These are phyloP conservation scores for Penaeus vannamei DNA, from an alignment of 1,140 invertebrate genomes.

Conservation along the genomic window DNA sequence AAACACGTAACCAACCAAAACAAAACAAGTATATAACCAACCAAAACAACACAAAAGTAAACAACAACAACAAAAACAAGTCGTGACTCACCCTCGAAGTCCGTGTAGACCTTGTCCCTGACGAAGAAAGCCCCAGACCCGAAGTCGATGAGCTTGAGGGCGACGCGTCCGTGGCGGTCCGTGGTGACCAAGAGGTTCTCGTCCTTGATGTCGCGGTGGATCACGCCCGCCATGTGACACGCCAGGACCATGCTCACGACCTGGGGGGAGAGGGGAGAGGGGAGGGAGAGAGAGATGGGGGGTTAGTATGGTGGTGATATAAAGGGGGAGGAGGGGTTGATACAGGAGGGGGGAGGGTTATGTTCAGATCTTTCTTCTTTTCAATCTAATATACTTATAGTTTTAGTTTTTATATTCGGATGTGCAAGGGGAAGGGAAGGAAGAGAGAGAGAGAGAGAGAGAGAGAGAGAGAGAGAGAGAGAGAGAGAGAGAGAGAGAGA, in stretches of 20 bases:
- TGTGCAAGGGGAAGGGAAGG: background rate
- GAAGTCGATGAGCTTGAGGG: conserved; percentile 79
- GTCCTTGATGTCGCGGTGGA: conserved; percentile 82
- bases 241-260: conserved; percentile 74
- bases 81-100: conserved; percentile 79
- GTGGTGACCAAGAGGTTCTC: conserved; percentile 77
- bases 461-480: background rate
- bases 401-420: background rate
- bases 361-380: background rate
- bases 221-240: conserved; percentile 75
- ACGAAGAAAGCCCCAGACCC: conserved; percentile 79
- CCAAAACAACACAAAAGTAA: background rate
- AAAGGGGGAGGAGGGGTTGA: background rate
- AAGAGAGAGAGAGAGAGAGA: background rate
- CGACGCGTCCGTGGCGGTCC: conserved; percentile 70
- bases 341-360: background rate
- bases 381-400: background rate
- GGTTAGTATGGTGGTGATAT: background rate
- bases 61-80: background rate
- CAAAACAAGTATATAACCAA: background rate
- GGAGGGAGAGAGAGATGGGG: too few species aligned
- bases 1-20: background rate
- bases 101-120: conserved; percentile 77
- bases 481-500: background rate
- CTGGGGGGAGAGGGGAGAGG: background rate